phyloP scores from a whole-genome alignment of 2,797 vertebrate species.

The Iguana delicatissima region DNA sequence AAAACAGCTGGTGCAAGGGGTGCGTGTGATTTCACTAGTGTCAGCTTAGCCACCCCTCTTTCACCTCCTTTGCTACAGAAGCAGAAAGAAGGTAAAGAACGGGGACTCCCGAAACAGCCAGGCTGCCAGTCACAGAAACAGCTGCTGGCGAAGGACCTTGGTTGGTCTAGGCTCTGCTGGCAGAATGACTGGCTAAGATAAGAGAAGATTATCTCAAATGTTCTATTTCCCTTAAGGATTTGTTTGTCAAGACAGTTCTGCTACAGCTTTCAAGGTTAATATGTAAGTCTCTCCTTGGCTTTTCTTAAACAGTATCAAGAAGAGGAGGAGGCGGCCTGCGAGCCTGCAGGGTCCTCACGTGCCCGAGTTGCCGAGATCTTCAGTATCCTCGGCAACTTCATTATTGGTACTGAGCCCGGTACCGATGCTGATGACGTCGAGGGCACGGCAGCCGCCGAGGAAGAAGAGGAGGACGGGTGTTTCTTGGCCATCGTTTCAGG shows the following conservation, averaged over 20 bases:
- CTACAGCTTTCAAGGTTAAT: not conserved
- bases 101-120: too few species aligned
- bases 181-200: not conserved
- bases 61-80: not conserved
- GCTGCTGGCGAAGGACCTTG: not conserved
- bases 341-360: too few species aligned
- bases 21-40: not conserved
- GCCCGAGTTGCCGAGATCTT: too few species aligned
- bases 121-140: too few species aligned
- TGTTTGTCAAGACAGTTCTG: conserved; percentile 7
- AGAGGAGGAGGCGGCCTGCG: too few species aligned
- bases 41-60: not conserved
- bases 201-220: not conserved
- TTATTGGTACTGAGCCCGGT: too few species aligned
- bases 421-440: too few species aligned
- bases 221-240: not conserved
- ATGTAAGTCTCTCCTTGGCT: not conserved
- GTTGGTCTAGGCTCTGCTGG: not conserved
- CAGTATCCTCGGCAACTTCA: too few species aligned
- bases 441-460: too few species aligned
- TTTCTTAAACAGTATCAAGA: not conserved
- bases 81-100: not conserved
- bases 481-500: too few species aligned
- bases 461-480: too few species aligned
- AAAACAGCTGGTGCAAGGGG: too few species aligned